Evolutionary conservation across 2,113 vertebrate species (phyloP), one percentile per base, ranked within the genome.

Genomic region (Gopherus flavomarginatus): DNA sequence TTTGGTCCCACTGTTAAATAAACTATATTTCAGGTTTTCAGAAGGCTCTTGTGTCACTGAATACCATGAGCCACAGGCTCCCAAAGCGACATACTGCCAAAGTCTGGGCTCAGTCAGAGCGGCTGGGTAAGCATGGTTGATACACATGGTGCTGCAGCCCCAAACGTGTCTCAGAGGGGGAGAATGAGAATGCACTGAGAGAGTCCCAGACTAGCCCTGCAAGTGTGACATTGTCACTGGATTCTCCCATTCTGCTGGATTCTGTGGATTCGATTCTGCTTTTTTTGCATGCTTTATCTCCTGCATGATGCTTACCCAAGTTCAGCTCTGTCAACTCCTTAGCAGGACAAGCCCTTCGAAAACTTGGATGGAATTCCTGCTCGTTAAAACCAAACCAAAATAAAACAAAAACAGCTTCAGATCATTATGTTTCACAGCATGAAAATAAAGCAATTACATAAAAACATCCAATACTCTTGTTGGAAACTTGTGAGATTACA

Each of bases 91-190:
- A 21, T 5, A 22, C n/a, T 21, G 59, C 13, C 12, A 7, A 17
- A 42, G 69, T 38, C 17, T 22, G 19, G 21, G 10, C 17, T 38
- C n/a, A 11, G 69, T 22, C 21, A 21, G 69, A 19, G 17, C 69
- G 24, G n/a, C n/a, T 72, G 17, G 17, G 19, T 42, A 72, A 42
- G n/a, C 6, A 2, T 72, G 38, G 12, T 26, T 31, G 31, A 42
- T 27, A 17, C 49, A 62, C 21, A 59, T 72, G 31, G 27, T 38
- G 13, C 50, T 31, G 16, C 6, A 75, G 44, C 62, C 59, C 59
- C 59, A 31, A 29, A 65, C 14, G 52, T 88, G 35, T 35, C 19
- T 0, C 0, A 31, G 53, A 35, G 19, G 11, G 5, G 2, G 54
- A 88, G 53, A 75, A 65, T 17, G 13, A 29, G 54, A 5, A n/a